Evolutionary conservation across 2,888 invertebrate species (phyloP), one percentile per base, ranked within the genome.

Genomic region (Pammene aurita): DNA sequence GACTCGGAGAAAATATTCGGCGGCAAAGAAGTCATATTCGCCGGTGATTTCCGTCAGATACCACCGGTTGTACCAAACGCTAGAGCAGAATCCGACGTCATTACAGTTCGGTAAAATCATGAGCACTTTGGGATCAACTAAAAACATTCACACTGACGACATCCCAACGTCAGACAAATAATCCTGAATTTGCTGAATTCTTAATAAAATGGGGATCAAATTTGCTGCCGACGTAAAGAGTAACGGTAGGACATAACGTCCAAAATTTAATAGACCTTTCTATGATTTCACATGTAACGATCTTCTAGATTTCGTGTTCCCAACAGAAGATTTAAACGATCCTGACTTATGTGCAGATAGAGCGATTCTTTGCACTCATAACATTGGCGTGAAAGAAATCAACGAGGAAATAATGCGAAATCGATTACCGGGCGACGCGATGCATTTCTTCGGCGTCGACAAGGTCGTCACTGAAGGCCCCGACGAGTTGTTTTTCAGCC

Each of bases 11-110:
- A 64, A 62, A 13, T 65, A n/a, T 73, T 73, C 42, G 70, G 72
- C 14, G 72, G 71, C 34, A 70, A 71, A 70, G 48, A 70, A 5
- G 52, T 73, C n/a, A 70, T 73, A 55, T 73, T 71, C 44, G 67
- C 71, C 11, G 72, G 72, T 5, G 70, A 73, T 48, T 73, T 72
- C 60, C 63, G 72, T n/a, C 72, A 72, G 54, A 71, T 73, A n/a
- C 69, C 71, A 42, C 72, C 73, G 13, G 70, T 73, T 2, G 66
- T 72, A 1, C 14, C 54, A 0, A 35, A 60, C 2, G 71, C 70
- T 1, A 34, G 13, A 46, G 50, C 44, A 7, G 18, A 57, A 13
- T 57, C 57, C 0, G 57, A 57, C 4, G 4, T 57, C 7, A 18
- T 57, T 10, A 41, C 18, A 16, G 57, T 41, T 57, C 57, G 7